Conservation (phyloP, 2,797 vertebrate species). For the Anas acuta region DNA sequence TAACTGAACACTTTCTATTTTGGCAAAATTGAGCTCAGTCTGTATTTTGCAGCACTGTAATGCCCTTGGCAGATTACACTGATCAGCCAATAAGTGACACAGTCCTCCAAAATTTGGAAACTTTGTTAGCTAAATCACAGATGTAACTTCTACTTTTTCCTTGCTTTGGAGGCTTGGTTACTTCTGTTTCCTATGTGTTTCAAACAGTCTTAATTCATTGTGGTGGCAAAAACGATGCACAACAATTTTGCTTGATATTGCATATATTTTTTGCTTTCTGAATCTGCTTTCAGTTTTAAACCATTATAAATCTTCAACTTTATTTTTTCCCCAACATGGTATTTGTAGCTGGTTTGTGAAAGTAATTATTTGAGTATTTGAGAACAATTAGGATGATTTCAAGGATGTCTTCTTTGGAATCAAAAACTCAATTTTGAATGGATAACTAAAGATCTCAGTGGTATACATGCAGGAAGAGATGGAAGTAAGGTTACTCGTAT, state of each 20-base stretch:
- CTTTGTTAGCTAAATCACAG: not conserved
- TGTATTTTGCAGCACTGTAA: not conserved
- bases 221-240: not conserved
- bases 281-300: not conserved
- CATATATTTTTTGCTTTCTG: not conserved
- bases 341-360: not conserved
- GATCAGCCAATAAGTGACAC: not conserved
- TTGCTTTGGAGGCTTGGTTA: not conserved
- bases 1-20: not conserved
- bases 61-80: not conserved
- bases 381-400: not conserved
- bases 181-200: not conserved
- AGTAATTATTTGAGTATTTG: not conserved
- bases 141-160: not conserved
- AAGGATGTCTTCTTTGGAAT: not conserved
- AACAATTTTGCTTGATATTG: not conserved
- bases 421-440: not conserved
- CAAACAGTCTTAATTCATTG: not conserved
- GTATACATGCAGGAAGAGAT: not conserved
- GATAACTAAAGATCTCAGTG: not conserved
- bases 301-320: not conserved
- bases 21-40: not conserved
- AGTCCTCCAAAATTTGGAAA: not conserved
- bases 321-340: not conserved
- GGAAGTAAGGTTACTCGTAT: not conserved